These are phyloP conservation scores for human DNA, from an alignment of 2,113 vertebrate genomes.

Conservation along the genomic window GRCh38 chr11:36955501-36956000, in stretches of 20 bases:
- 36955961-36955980: background rate
- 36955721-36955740: background rate
- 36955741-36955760: background rate
- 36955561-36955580: background rate
- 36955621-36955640: background rate
- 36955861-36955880: background rate
- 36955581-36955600: background rate
- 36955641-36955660: background rate
- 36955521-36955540: background rate
- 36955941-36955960: constrained; percentile 10
- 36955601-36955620: background rate
- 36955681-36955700: background rate
- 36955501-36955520: background rate
- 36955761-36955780: background rate
- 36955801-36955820: background rate
- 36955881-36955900: background rate
- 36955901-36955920: background rate
- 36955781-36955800: background rate
- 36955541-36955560: background rate
- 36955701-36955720: constrained; percentile 19
- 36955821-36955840: background rate
- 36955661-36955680: background rate
- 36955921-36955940: background rate
- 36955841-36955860: background rate
- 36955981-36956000: background rate